Conservation (phyloP, 1,140 invertebrate species). For the Euwallacea fornicatus region DNA sequence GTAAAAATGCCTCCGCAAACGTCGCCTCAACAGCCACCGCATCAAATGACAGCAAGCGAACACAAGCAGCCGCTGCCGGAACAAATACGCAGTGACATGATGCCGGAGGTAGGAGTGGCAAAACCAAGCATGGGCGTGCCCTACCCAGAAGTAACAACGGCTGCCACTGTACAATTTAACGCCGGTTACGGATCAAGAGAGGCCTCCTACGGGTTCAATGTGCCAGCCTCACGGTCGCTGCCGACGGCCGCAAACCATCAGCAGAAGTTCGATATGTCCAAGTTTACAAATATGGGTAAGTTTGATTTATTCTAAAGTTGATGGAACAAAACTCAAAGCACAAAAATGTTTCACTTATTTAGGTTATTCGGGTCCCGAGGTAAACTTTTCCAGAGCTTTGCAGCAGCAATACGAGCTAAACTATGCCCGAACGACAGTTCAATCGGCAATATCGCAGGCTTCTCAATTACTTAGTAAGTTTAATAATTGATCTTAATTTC, state of each 20-base stretch:
- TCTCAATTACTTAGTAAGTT: slow-evolving; percentile 31
- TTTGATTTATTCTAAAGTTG: too few relatives aligned
- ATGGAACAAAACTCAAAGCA: background rate
- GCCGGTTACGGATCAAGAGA: slow-evolving; percentile 4
- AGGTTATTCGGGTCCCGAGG: slow-evolving; percentile 45
- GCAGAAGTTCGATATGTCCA: slow-evolving; percentile 47
- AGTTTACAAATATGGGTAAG: slow-evolving; percentile 50
- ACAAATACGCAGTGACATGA: too few relatives aligned
- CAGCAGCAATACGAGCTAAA: slow-evolving; percentile 44
- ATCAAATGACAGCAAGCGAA: background rate
- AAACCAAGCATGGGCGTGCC: slow-evolving; percentile 12
- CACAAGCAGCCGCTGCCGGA: too few relatives aligned
- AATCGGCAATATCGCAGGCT: slow-evolving; percentile 34
- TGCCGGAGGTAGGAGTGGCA: background rate
- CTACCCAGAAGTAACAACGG: slow-evolving; percentile 10
- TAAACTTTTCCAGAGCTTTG: slow-evolving; percentile 41
- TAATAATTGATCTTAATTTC: background rate
- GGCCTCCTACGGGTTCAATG: slow-evolving; percentile 30
- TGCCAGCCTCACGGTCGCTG: slow-evolving; percentile 24
- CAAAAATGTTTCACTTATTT: background rate
- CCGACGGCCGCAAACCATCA: slow-evolving; percentile 26
- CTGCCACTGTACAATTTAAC: slow-evolving; percentile 1
- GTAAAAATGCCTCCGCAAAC: background rate
- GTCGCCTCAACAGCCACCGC: slow-evolving; percentile 1
- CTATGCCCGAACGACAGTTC: slow-evolving; percentile 37